A percentile compares a stretch with the other conserved stretches of the same genome.
These are phyloP conservation scores for Syngnathoides biaculeatus DNA, from an alignment of 2,113 vertebrate species.

Conservation along the genomic window DNA sequence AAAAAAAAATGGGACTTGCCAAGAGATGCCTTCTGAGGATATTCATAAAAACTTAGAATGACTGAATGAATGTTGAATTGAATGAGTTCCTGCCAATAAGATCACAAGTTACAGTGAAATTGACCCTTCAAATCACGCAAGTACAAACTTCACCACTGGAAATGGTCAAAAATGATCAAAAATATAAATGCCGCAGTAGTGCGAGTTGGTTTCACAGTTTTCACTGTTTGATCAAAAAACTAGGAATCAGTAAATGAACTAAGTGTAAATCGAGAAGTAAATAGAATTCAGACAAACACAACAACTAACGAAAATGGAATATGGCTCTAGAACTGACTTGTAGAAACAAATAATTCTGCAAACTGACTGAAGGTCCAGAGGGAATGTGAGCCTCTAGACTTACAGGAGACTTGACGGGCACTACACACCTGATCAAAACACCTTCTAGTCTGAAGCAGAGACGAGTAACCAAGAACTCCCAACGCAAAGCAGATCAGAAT, in stretches of 20 bases:
- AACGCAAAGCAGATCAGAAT: conserved; percentile 1
- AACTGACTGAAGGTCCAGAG: conserved; percentile 5
- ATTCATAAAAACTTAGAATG: no score
- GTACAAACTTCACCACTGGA: neutral
- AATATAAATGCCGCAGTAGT: neutral
- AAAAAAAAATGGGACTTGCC: neutral
- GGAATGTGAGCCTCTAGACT: neutral
- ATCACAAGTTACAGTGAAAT: neutral
- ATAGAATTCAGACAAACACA: neutral
- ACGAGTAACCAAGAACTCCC: conserved; percentile 13
- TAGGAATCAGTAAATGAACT: neutral
- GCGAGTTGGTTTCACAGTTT: no score
- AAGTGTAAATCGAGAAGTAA: neutral
- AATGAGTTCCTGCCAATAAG: no score
- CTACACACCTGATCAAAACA: conserved; percentile 5
- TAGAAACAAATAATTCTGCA: conserved; percentile 8
- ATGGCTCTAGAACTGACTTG: conserved; percentile 4
- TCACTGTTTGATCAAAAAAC: neutral
- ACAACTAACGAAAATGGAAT: conserved; percentile 8
- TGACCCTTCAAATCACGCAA: neutral
- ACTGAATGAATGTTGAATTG: no score
- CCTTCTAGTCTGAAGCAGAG: neutral
- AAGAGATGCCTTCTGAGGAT: neutral
- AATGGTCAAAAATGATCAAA: neutral
- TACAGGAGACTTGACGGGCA: conserved; percentile 5